These are phyloP conservation scores for Clytia hemisphaerica DNA, from an alignment of 30 jellyfish, hydroid and myxozoan species.

Conservation along the genomic window DNA sequence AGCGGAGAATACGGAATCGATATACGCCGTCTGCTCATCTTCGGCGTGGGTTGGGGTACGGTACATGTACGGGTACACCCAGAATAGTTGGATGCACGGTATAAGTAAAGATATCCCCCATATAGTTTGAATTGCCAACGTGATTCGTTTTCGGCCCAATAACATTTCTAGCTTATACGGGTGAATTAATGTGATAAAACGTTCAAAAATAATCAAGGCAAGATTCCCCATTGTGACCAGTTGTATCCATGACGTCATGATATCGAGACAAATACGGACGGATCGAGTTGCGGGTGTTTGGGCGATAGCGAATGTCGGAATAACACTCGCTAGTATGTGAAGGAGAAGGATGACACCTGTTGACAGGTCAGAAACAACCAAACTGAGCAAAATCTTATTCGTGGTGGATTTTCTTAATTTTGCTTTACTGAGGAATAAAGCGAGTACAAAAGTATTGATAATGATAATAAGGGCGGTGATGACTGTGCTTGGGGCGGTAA, in stretches of 20 bases:
- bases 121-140: neutral
- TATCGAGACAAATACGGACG: neutral
- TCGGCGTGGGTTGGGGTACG: constrained; percentile 6
- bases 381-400: constrained; percentile 9
- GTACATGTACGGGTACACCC: constrained; percentile 9
- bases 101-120: constrained; percentile 2
- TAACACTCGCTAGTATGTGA: constrained; percentile 1
- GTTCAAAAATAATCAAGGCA: constrained; percentile 19
- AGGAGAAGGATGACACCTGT: constrained; percentile 12
- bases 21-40: neutral
- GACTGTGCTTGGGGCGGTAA: too few relatives aligned
- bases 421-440: neutral
- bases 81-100: constrained; percentile 23
- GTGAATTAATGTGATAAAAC: constrained; percentile 2
- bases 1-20: constrained; percentile 25
- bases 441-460: neutral
- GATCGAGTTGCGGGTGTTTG: neutral
- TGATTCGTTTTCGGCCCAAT: neutral
- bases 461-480: too few relatives aligned
- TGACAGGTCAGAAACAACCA: constrained; percentile 7
- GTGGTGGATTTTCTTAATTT: neutral
- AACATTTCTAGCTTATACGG: constrained; percentile 5
- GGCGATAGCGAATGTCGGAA: neutral
- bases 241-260: constrained; percentile 9
- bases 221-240: constrained; percentile 7